Conservation (phyloP, 2,888 invertebrate species). For the Acanthococcus lagerstroemiae region DNA sequence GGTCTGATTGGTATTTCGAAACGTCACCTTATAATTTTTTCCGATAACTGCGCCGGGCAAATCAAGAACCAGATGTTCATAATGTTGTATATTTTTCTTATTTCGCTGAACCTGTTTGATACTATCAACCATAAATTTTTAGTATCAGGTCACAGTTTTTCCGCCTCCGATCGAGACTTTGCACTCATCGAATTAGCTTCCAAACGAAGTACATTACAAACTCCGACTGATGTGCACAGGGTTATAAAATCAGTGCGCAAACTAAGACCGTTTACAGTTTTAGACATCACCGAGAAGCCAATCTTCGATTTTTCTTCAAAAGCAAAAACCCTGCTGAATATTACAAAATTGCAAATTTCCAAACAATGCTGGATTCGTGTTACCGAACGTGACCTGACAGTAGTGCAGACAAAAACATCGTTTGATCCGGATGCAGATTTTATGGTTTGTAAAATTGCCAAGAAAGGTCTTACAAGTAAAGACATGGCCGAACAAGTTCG, state of each 20-base stretch:
- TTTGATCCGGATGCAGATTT: slow-evolving; percentile 23
- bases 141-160: neutral
- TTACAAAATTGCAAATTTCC: slow-evolving; percentile 30
- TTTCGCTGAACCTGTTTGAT: neutral
- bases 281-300: neutral
- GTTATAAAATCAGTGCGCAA: neutral
- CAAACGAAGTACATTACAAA: neutral
- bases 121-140: neutral
- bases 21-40: too few species aligned
- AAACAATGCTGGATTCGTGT: too few species aligned
- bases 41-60: too few species aligned
- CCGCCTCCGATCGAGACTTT: slow-evolving; percentile 1
- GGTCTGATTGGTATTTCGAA: too few species aligned
- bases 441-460: slow-evolving; percentile 12
- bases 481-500: slow-evolving; percentile 4
- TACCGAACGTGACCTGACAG: slow-evolving; percentile 8
- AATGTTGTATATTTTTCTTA: too few species aligned
- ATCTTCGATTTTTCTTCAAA: neutral
- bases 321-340: slow-evolving; percentile 3
- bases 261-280: neutral
- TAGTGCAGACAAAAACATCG: slow-evolving; percentile 19
- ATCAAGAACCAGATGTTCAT: too few species aligned
- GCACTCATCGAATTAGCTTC: neutral
- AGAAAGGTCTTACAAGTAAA: slow-evolving; percentile 24
- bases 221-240: neutral